Base-by-base conservation (phyloP, 2,797 vertebrate genomes). In the Chaetophractus vellerosus region DNA sequence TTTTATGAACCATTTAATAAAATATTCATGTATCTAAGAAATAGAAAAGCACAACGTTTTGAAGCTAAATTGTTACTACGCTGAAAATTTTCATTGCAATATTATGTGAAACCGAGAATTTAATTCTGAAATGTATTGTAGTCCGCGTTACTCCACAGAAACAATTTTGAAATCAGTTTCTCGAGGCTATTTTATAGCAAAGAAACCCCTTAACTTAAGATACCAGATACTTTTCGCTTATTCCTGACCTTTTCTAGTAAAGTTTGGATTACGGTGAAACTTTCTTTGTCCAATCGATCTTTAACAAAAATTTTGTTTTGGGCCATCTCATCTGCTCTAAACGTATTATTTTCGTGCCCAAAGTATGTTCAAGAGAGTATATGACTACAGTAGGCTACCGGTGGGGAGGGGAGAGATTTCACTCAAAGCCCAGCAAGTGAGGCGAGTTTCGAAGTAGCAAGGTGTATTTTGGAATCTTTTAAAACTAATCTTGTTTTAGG, bases 241-340 rank as follows among this genome's bases (percentile, higher is more conserved):
- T 85, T 88, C 24, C 63, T 91, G 36, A 41, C 15, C 45, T n/a
- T 71, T 84, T 78, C 92, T 92, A 64, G 28, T 50, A 59, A 96
- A 94, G 75, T 96, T 92, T 87, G 85, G 55, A 74, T 80, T 68
- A 91, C 95, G 76, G 89, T 92, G 31, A 92, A 92, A 91, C n/a
- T 36, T 31, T 28, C 82, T 96, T 89, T 94, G 86, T 50, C 71
- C 31, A 74, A 59, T 84, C 28, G 12, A 14, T 55, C 63, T 89
- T 64, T 90, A 91, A 83, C 45, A 92, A 50, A 66, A 61, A 80
- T 69, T 48, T 55, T 94, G 75, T 24, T 94, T 93, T 80, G 23
- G 88, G 71, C n/a, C 2, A 1, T 85, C 69, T 97, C 82, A 57
- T 38, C 59, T 80, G 16, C 88, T 86, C 36, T 52, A 71, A 89